Evolutionary conservation across 1,140 invertebrate species (phyloP), one percentile per base, ranked within the genome.

Genomic region (Octopus sinensis): DNA sequence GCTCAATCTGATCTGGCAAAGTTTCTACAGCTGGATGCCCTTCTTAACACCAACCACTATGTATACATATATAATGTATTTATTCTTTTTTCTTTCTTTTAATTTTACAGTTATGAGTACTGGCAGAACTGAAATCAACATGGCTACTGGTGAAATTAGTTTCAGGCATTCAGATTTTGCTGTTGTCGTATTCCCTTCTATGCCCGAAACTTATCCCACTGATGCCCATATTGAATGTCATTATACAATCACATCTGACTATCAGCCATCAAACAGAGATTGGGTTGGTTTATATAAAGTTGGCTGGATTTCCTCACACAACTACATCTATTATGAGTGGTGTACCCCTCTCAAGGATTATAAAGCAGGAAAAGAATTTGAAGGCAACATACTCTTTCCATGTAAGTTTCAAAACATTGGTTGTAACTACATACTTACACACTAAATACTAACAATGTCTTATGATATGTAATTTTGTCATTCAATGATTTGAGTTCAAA

Each of bases 231-330:
- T 91, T 53, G 86, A 88, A 75, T 90, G 88, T 80, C 12, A 53
- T 6, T 91, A 88, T 78, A 89, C 87, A 9, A 83, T 91, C 62
- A 90, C 86, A 12, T 79, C 84, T n/a, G 81, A 86, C 13, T 82
- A 89, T 0, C 83, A 85, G 43, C 84, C 87, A 9, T 84, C 84
- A 23, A 83, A 73, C 4, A 78, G 86, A 54, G 90, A 91, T 81
- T 90, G 89, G 88, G 82, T 91, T 52, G 90, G 88, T 3, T 82
- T 91, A 43, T 91, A 88, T 83, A 90, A 87, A 80, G 88, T 88
- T 6, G 90, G 90, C 4, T 91, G 89, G 87, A 85, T 86, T 76
- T 85, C 84, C 0, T 84, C 83, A 0, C 84, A 80, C 9, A 88
- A 91, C 68, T 89, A 88, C 75, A 54, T 86, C 13, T 88, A 87